Evolutionary conservation across 2,888 invertebrate species (phyloP).

Genomic region (Sesia apiformis): DNA sequence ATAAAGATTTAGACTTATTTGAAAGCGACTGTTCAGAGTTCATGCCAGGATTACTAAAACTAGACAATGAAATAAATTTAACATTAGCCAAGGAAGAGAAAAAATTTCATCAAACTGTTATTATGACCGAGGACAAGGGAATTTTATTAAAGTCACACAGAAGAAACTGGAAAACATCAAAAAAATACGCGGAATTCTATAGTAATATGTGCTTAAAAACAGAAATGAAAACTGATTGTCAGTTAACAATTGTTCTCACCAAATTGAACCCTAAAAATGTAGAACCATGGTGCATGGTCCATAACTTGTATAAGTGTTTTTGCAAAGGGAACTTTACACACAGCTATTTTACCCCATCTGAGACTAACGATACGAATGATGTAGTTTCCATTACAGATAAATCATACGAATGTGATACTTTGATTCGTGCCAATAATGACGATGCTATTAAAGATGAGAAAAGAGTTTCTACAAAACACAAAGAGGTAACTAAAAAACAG

Average conservation of each 20-base stretch:
- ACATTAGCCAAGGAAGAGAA: slow-evolving; percentile 80
- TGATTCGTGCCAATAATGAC: no score
- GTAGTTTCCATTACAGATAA: no score
- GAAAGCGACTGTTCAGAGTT: slow-evolving; percentile 26
- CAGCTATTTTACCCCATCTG: slow-evolving; percentile 1
- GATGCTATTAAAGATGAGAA: no score
- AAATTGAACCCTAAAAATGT: slow-evolving; percentile 55
- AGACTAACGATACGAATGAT: no score
- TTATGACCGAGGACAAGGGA: slow-evolving; percentile 77
- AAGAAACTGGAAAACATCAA: slow-evolving; percentile 75
- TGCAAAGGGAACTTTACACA: slow-evolving; percentile 68
- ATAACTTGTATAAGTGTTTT: slow-evolving; percentile 78
- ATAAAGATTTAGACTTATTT: slow-evolving; percentile 30
- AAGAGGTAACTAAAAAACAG: no score
- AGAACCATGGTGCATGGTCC: slow-evolving; percentile 79
- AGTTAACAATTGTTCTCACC: slow-evolving; percentile 26
- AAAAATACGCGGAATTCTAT: slow-evolving; percentile 75
- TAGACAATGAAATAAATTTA: slow-evolving; percentile 65
- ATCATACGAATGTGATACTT: no score
- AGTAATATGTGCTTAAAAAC: slow-evolving; percentile 35
- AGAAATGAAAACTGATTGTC: slow-evolving; percentile 19
- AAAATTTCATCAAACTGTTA: slow-evolving; percentile 82
- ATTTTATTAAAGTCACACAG: slow-evolving; percentile 75
- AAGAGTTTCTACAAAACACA: no score
- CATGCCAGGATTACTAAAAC: slow-evolving; percentile 42